Percentiles rank a stretch among this genome's conserved stretches.
phyloP scores from a whole-genome alignment of 2,113 vertebrate genomes.

The Cichladusa arquata region DNA sequence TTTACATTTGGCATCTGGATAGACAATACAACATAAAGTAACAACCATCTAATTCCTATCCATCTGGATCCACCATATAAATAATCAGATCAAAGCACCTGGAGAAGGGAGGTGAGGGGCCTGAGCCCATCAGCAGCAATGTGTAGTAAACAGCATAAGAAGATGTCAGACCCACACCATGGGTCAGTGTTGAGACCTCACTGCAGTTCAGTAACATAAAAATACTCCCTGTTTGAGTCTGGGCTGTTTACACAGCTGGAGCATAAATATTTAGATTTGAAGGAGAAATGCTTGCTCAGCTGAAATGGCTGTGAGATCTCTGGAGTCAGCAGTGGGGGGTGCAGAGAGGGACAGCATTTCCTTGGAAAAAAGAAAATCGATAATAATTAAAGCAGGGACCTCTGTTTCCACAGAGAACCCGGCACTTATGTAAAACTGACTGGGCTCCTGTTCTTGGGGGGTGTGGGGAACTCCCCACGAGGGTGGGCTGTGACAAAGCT shows the following conservation, averaged over 20 bases:
- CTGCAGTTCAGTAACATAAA: neutral
- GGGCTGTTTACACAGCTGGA: conserved; percentile 48
- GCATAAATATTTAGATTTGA: conserved; percentile 55
- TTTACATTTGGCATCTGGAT: neutral
- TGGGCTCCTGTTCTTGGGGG: accelerated
- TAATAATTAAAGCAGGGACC: conserved; percentile 24
- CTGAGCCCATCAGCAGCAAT: neutral
- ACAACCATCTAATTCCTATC: neutral
- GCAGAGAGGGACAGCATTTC: neutral
- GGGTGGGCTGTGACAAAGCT: neutral
- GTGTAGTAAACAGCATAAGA: neutral
- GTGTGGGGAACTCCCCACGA: accelerated
- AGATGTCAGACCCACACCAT: accelerated
- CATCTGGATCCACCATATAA: neutral
- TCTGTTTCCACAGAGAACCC: neutral
- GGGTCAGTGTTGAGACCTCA: neutral
- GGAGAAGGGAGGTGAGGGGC: neutral
- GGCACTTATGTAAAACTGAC: neutral
- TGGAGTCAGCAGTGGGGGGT: neutral
- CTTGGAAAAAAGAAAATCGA: conserved; percentile 3
- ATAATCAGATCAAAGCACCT: neutral
- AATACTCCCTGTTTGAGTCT: neutral
- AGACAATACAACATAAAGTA: neutral
- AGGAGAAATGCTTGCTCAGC: conserved; percentile 38
- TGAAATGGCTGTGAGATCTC: neutral